These are phyloP conservation scores for Laticauda laticaudata DNA, from an alignment of 2,113 vertebrate genomes.

Conservation along the genomic window DNA sequence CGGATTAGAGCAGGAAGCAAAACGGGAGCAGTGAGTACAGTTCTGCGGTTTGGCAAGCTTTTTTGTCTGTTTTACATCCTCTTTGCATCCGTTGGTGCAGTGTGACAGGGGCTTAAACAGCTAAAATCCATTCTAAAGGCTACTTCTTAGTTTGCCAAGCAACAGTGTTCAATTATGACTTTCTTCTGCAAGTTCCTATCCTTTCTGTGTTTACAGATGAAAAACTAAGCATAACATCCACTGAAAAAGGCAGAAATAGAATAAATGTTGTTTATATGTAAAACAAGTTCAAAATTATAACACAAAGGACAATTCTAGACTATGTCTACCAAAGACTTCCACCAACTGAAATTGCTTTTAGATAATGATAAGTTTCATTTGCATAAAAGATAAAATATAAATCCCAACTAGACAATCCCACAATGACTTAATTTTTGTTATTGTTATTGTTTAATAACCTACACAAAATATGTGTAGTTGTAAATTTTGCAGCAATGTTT, in stretches of 20 bases:
- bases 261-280: not conserved
- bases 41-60: too few species aligned
- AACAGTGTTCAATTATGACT: not conserved
- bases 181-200: not conserved
- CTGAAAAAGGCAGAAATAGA: not conserved
- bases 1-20: too few species aligned
- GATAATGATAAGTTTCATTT: slow-evolving; percentile 17
- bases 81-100: too few species aligned
- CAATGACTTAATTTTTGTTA: not conserved
- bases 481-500: slow-evolving; percentile 7
- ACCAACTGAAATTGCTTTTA: slow-evolving; percentile 1
- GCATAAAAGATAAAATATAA: slow-evolving; percentile 24
- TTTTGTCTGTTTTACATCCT: too few species aligned
- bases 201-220: not conserved
- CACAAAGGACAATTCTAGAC: not conserved
- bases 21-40: too few species aligned
- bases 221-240: not conserved
- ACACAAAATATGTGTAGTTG: not conserved
- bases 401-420: slow-evolving; percentile 9
- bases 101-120: too few species aligned
- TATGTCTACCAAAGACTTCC: not conserved
- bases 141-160: not conserved
- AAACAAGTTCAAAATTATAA: not conserved
- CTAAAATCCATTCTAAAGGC: not conserved
- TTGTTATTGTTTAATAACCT: not conserved